Base-by-base conservation (phyloP, 2,888 invertebrate species). In the Azorinus chamasolen region DNA sequence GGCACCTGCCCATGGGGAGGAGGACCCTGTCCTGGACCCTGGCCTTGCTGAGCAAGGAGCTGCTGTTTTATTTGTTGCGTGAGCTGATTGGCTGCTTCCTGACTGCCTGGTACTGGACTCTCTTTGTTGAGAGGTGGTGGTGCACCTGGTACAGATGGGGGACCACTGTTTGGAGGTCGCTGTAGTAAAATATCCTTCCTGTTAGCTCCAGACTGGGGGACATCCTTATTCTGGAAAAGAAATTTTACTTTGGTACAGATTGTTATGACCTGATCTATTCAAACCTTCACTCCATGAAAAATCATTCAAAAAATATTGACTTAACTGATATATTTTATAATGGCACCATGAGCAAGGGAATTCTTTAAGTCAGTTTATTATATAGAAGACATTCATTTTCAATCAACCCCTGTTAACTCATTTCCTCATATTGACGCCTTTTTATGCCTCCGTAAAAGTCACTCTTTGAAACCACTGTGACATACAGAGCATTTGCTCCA, bases 71-170 rank as follows among this genome's bases (percentile, higher is more conserved):
- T 76, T 24, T 80, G 80, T 45, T 69, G 70, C n/a, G 75, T 72
- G 0, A 80, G 70, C 61, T 80, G 80, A 53, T 80, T 80, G 25
- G 80, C 80, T 24, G 80, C 80, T 53, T 80, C 80, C 48, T 80
- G 73, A 57, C 80, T 80, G 27, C 80, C 80, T n/a, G 80, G 80
- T 14, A 68, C 62, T 18, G 76, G 80, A 4, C 48, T 64, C 20
- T 73, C 79, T 39, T 75, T 69, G 3, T 51, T 54, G 22, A 39
- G 48, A 18, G 46, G 53, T 3, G 48, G 59, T 3, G 61, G 63
- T n/a, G 48, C 25, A 32, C 25, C 55, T 0, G 57, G 62, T 22
- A 45, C 62, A n/a, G n/a, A n/a, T 18, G 59, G 69, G 10, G 54
- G 27, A 18, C 59, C 59, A 14, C 39, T 25, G 27, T 51, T 57